Percentiles rank a stretch among this genome's conserved stretches.
Evolutionary conservation across 2,888 invertebrate genomes (phyloP).

Genomic region (Scaptodrosophila latifasciaeformis): DNA sequence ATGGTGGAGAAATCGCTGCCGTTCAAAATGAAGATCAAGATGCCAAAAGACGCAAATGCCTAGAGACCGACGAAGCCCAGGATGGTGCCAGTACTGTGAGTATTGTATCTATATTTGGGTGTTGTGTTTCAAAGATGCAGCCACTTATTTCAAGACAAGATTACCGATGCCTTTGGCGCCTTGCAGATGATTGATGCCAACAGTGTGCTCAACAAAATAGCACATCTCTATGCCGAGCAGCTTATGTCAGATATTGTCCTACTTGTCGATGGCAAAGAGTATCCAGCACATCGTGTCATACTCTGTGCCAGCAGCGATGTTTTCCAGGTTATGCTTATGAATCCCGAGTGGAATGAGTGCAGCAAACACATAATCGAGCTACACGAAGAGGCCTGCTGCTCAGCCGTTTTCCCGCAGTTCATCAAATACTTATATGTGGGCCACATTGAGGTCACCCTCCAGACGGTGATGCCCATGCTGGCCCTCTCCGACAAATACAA

Average conservation of each 20-base stretch:
- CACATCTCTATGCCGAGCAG: conserved; percentile 87
- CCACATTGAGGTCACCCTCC: conserved; percentile 88
- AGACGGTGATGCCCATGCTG: conserved; percentile 89
- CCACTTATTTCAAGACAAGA: too few relatives aligned
- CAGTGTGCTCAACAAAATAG: conserved; percentile 87
- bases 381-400: conserved; percentile 90
- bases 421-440: conserved; percentile 92
- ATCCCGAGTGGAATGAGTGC: conserved; percentile 94
- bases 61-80: conserved; percentile 47
- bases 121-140: too few relatives aligned
- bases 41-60: conserved; percentile 51
- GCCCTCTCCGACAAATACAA: conserved; percentile 96
- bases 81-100: conserved; percentile 59
- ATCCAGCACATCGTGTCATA: conserved; percentile 92
- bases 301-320: conserved; percentile 96
- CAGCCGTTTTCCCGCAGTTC: conserved; percentile 90
- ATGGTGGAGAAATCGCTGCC: conserved; percentile 21
- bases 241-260: conserved; percentile 92
- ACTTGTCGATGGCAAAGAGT: conserved; percentile 87
- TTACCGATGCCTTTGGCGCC: too few relatives aligned
- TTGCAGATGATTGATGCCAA: conserved; percentile 89
- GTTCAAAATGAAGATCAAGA: conserved; percentile 46
- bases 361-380: conserved; percentile 88
- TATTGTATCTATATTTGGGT: too few relatives aligned
- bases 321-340: conserved; percentile 98